Base-by-base conservation (phyloP, 2,113 vertebrate species). In the Xenus cinereus region DNA sequence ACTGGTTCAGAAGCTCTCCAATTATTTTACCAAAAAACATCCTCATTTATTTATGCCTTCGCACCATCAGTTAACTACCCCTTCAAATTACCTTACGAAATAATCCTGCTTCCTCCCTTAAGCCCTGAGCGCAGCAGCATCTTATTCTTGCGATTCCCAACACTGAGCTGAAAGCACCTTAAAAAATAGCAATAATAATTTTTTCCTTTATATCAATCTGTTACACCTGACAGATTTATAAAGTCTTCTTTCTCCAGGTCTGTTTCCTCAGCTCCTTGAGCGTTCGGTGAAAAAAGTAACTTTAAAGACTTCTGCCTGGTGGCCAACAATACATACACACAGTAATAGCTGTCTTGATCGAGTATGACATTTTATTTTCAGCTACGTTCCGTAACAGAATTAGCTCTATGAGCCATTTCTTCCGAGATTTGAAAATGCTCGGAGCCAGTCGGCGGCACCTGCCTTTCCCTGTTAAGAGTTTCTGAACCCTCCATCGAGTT, bases 361-460 rank as follows among this genome's bases (percentile, higher is more conserved):
- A 14, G 27, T 1, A 33, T 7, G 27, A 21, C 41, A 23, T 41
- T 39, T 46, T 30, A 24, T 57, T 89, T 57, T 54, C 59, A 84
- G 50, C 73, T n/a, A 23, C 7, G 14, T 32, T 48, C 57, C 18
- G 0, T 5, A 50, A 21, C 0, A n/a, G 17, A 79, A 39, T 30
- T 18, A 59, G 27, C 26, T 68, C 0, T 33, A 22, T 21, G 12
- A 30, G 43, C 16, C 39, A 7, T 3, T 46, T 93, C 71, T 88
- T 21, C 39, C 0, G 0, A 67, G 27, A 46, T n/a, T 59, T 54
- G 51, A 10, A 46, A 76, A 73, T 1, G 51, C 46, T 51, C 21
- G 0, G 0, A 51, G 53, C 22, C 4, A 27, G 9, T 0, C 22
- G 23, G 51, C 54, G 67, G 57, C 57, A 75, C n/a, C 51, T 35